Conservation (phyloP, 2,888 invertebrate species). For the Terebella lapidaria region DNA sequence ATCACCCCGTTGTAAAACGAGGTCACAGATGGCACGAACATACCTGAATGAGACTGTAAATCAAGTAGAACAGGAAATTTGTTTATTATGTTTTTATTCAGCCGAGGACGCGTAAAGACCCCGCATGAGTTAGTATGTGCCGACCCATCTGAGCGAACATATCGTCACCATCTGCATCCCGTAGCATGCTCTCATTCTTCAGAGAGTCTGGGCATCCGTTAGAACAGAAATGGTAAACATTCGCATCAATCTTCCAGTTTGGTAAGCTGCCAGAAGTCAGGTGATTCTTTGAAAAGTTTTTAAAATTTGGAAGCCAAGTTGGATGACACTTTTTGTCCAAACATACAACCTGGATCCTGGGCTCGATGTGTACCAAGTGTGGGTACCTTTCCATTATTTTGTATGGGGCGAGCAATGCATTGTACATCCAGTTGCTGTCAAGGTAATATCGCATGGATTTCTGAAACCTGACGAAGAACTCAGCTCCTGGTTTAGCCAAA, state of each 20-base stretch:
- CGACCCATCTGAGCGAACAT: constrained; percentile 9
- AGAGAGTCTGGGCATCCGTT: constrained; percentile 3
- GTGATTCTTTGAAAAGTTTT: not conserved
- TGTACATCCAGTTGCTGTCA: constrained; percentile 21
- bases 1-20: no score
- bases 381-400: constrained; percentile 35
- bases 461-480: constrained; percentile 18
- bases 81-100: no score
- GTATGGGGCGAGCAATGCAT: constrained; percentile 22
- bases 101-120: no score
- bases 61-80: no score
- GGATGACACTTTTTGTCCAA: constrained; percentile 2
- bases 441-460: constrained; percentile 20
- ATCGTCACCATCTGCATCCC: constrained; percentile 4
- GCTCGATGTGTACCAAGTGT: constrained; percentile 31
- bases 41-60: no score
- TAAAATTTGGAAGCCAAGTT: not conserved
- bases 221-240: constrained; percentile 11
- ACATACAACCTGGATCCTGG: constrained; percentile 30
- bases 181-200: not conserved
- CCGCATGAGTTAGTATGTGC: no score
- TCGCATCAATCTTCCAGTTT: not conserved
- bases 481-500: constrained; percentile 29
- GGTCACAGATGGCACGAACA: no score
- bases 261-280: not conserved